These are phyloP conservation scores for Megamerina dolium DNA, from an alignment of 2,888 invertebrate genomes.

Conservation along the genomic window DNA sequence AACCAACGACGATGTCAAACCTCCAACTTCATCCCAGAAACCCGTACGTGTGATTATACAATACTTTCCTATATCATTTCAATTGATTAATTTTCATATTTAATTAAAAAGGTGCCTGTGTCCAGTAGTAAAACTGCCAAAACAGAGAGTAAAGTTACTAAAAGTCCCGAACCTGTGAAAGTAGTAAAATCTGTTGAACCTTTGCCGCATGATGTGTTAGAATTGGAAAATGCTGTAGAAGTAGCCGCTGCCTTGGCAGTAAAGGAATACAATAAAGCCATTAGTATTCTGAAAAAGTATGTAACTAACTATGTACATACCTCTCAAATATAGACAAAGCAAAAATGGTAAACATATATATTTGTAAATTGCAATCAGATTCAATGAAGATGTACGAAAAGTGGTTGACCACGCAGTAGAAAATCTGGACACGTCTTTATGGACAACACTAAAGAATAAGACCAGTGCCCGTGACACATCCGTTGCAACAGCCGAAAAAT, in stretches of 20 bases:
- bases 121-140: too few species aligned
- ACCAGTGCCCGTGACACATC: conserved; percentile 55
- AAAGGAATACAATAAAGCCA: conserved; percentile 61
- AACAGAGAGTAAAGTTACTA: too few species aligned
- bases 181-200: conserved; percentile 33
- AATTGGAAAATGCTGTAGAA: conserved; percentile 56
- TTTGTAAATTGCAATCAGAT: conserved; percentile 37
- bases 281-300: conserved; percentile 52
- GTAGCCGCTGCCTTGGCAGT: conserved; percentile 59
- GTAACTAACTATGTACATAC: not conserved
- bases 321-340: too few species aligned
- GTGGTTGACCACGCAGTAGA: conserved; percentile 60
- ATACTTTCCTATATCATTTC: not conserved
- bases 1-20: conserved; percentile 21
- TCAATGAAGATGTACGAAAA: conserved; percentile 50
- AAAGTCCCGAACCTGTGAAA: conserved; percentile 11
- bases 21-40: conserved; percentile 18
- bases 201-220: conserved; percentile 50
- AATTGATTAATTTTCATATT: too few species aligned
- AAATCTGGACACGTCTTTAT: conserved; percentile 55
- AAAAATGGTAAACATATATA: not conserved
- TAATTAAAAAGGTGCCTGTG: too few species aligned
- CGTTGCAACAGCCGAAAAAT: conserved; percentile 55
- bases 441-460: conserved; percentile 56
- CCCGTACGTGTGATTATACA: conserved; percentile 14